Percentiles rank a stretch among this genome's conserved stretches.
Conservation (phyloP, 2,888 invertebrate species). For the Stegophylla sp. region DNA sequence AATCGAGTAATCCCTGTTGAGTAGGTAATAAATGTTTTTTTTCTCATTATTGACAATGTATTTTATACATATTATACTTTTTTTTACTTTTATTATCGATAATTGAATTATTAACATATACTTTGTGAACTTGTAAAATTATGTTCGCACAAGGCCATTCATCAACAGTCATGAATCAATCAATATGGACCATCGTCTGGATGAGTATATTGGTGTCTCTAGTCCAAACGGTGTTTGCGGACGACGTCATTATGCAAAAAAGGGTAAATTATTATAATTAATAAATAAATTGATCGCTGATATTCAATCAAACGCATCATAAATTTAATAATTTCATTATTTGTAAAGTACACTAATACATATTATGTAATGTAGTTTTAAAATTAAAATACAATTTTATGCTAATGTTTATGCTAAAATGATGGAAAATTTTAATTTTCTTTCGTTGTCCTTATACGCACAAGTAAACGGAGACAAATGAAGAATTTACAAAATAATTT, state of each 20-base stretch:
- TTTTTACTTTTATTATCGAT: constrained; percentile 3
- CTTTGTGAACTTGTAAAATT: constrained; percentile 38
- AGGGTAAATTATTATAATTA: constrained; percentile 62
- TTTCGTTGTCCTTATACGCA: too few relatives aligned
- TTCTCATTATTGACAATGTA: neutral
- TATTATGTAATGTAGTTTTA: too few relatives aligned
- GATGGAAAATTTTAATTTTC: too few relatives aligned
- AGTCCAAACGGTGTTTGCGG: constrained; percentile 60
- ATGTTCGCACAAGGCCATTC: constrained; percentile 47
- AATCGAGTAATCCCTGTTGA: too few relatives aligned
- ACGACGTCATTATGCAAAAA: constrained; percentile 63
- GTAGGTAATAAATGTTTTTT: neutral
- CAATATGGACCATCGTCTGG: constrained; percentile 51
- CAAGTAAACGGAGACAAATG: too few relatives aligned
- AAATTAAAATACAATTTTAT: too few relatives aligned
- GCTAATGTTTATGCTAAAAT: too few relatives aligned
- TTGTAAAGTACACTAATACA: too few relatives aligned
- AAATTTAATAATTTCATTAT: too few relatives aligned
- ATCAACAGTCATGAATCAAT: constrained; percentile 46
- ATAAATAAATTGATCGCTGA: neutral
- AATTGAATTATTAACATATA: constrained; percentile 16
- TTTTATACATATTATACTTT: neutral
- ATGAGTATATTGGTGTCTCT: constrained; percentile 43
- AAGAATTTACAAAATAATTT: too few relatives aligned
- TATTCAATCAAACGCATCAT: too few relatives aligned